A percentile compares a stretch with the other conserved stretches of the same genome.
Conservation (phyloP, 2,113 vertebrate species). For the Cyrtonyx montezumae region DNA sequence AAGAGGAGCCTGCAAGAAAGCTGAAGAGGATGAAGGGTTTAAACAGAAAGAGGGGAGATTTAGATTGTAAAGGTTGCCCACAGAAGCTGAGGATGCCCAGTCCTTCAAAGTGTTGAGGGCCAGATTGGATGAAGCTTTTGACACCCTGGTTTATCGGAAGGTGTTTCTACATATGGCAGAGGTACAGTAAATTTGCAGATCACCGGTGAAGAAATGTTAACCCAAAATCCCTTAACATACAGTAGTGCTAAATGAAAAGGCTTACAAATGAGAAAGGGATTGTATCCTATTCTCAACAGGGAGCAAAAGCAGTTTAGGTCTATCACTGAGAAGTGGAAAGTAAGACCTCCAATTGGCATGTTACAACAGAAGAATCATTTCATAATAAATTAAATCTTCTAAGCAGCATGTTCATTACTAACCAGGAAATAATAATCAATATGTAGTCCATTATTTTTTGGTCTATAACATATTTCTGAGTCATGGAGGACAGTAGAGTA, state of each 20-base stretch:
- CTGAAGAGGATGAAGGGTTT: background rate
- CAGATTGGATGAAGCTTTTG: background rate
- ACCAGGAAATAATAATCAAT: slow-evolving; percentile 55
- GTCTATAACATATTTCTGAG: slow-evolving; percentile 10
- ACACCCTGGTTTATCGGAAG: no score
- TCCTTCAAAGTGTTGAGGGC: background rate
- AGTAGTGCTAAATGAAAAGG: background rate
- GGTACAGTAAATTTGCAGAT: background rate
- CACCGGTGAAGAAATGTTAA: background rate
- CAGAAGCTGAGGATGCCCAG: background rate
- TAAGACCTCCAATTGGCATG: background rate
- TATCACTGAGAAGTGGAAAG: background rate
- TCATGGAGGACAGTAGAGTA: background rate
- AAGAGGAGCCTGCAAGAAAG: background rate
- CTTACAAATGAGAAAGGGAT: background rate
- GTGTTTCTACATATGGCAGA: background rate
- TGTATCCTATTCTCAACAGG: background rate
- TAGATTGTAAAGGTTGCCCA: background rate
- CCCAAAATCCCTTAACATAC: background rate
- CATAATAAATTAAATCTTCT: slow-evolving; percentile 18
- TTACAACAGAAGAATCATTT: background rate
- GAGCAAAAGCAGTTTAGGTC: background rate
- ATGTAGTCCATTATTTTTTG: slow-evolving; percentile 28
- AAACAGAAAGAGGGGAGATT: background rate
- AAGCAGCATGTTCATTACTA: background rate